Conservation (phyloP, 2,797 vertebrate species). For the Dermochelys coriacea region DNA sequence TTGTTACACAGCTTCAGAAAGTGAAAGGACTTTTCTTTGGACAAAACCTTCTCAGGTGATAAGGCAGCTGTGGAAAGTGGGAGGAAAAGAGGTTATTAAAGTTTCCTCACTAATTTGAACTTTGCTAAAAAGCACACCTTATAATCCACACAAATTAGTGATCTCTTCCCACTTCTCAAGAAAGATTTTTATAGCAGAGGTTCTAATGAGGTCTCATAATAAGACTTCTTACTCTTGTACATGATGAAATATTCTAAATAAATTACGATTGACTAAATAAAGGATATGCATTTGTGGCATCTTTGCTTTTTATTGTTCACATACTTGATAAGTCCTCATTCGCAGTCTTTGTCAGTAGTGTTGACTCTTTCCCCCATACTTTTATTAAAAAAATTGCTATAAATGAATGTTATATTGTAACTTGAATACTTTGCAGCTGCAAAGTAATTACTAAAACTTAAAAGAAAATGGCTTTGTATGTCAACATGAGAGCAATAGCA, state of each 20-base stretch:
- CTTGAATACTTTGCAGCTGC: not conserved
- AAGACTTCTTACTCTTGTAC: not conserved
- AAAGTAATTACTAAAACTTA: not conserved
- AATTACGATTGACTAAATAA: not conserved
- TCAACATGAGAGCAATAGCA: not conserved
- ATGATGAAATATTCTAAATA: not conserved
- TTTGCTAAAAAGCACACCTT: not conserved
- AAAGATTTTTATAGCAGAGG: not conserved
- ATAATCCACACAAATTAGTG: not conserved
- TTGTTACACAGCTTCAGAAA: not conserved
- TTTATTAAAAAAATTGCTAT: not conserved
- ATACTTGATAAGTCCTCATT: not conserved
- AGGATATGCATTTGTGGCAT: not conserved
- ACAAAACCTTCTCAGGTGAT: not conserved
- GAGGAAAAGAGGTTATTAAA: not conserved
- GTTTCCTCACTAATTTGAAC: fast-evolving
- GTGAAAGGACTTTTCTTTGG: not conserved
- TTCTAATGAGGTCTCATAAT: not conserved
- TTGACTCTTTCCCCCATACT: not conserved
- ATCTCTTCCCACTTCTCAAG: not conserved
- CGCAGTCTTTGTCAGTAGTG: not conserved
- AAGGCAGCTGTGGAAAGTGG: not conserved
- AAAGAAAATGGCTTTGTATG: not conserved
- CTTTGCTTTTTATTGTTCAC: not conserved
- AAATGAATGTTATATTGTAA: not conserved